Conservation (phyloP, 1,140 invertebrate species). For the Zaprionus africanus region DNA sequence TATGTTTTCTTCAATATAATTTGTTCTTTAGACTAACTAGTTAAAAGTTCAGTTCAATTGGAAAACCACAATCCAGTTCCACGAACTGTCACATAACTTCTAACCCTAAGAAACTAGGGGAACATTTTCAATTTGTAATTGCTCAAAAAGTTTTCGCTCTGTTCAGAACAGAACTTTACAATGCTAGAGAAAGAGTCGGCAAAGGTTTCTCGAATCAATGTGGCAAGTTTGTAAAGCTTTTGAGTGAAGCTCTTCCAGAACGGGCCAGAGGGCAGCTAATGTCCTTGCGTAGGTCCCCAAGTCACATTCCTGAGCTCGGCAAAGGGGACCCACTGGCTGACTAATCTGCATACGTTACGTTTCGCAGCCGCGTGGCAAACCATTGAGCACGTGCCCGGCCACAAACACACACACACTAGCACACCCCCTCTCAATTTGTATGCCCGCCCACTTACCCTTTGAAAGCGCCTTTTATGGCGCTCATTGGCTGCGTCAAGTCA, state of each 20-base stretch:
- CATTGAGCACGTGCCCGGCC: slow-evolving; percentile 40
- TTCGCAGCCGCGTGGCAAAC: neutral
- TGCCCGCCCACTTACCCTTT: neutral
- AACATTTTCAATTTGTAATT: slow-evolving; percentile 5
- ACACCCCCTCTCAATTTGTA: neutral
- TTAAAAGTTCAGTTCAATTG: neutral
- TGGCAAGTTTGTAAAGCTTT: neutral
- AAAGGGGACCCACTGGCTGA: slow-evolving; percentile 1
- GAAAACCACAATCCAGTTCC: neutral
- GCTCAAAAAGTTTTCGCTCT: neutral
- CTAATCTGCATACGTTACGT: slow-evolving; percentile 23
- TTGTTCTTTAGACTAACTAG: neutral
- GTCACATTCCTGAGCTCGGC: neutral
- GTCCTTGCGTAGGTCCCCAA: neutral
- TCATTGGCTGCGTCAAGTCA: slow-evolving; percentile 28
- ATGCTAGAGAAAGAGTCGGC: neutral
- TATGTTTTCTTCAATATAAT: neutral
- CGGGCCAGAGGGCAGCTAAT: neutral
- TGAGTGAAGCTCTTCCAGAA: no score
- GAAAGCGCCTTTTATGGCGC: neutral
- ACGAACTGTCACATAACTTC: neutral
- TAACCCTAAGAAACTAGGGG: neutral
- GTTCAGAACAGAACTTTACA: no score
- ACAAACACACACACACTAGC: neutral
- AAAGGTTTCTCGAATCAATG: slow-evolving; percentile 3